phyloP scores from a whole-genome alignment of 2,888 invertebrate genomes.

The Mycogona germanica region DNA sequence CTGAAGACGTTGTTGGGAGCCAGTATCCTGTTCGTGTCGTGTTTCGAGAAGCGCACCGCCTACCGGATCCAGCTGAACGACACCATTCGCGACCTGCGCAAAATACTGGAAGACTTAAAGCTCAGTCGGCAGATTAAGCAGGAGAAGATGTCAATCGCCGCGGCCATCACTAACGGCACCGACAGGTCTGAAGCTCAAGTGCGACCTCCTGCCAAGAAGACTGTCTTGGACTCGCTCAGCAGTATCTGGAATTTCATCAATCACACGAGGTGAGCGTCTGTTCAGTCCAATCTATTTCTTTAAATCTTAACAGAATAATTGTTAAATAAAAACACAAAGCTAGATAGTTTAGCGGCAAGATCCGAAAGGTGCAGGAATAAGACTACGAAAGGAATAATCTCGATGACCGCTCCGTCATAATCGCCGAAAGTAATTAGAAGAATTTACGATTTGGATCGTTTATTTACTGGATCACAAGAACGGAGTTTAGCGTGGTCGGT shows the following conservation, averaged over 20 bases:
- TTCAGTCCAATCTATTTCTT: neutral
- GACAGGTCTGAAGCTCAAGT: neutral
- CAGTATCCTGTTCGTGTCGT: neutral
- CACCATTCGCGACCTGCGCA: neutral
- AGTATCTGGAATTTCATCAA: conserved; percentile 6
- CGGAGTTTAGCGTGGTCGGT: too few species aligned
- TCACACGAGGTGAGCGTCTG: neutral
- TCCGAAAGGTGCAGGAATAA: too few species aligned
- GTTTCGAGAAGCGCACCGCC: neutral
- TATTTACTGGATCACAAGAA: too few species aligned
- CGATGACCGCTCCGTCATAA: too few species aligned
- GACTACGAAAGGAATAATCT: too few species aligned
- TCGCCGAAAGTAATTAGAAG: too few species aligned
- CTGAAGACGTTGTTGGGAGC: neutral
- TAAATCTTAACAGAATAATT: too few species aligned
- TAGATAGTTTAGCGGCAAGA: too few species aligned
- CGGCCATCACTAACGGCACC: too few species aligned
- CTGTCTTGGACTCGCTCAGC: neutral
- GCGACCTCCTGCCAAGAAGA: neutral
- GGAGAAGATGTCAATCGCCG: neutral
- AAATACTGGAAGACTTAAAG: neutral
- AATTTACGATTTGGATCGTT: too few species aligned
- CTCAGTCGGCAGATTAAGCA: neutral
- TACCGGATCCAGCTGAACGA: neutral
- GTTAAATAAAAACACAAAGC: too few species aligned